phyloP scores from a whole-genome alignment of 1,140 invertebrate genomes.

The Polypedilum pembai region DNA sequence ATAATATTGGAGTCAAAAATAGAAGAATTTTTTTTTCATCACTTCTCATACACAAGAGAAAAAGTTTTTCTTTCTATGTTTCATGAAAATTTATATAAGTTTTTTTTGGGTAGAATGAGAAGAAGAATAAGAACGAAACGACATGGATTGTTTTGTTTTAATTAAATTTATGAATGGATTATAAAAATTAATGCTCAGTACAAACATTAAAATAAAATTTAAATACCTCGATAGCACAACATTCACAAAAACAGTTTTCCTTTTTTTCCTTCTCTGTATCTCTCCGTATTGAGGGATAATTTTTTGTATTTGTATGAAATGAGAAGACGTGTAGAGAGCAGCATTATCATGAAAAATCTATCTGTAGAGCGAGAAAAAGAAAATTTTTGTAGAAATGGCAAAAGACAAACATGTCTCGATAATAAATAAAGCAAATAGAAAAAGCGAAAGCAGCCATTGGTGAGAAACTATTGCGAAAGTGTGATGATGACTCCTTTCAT shows the following conservation, averaged over 20 bases:
- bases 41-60: no score
- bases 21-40: no score
- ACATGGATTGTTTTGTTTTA: slow-evolving; percentile 24
- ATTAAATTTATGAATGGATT: slow-evolving; percentile 29
- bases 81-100: no score
- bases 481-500: slow-evolving; percentile 4
- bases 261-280: not conserved
- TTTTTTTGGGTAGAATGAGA: not conserved
- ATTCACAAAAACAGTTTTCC: not conserved
- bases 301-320: not conserved
- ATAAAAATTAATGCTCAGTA: slow-evolving; percentile 28
- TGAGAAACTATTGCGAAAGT: not conserved
- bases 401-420: slow-evolving; percentile 25
- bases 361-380: not conserved
- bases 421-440: slow-evolving; percentile 24
- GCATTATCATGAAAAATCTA: not conserved
- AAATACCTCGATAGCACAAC: slow-evolving; percentile 13
- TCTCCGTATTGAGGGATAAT: not conserved
- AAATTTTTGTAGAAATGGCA: not conserved
- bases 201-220: slow-evolving; percentile 29
- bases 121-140: slow-evolving; percentile 8
- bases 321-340: not conserved
- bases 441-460: not conserved
- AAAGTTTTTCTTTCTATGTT: no score
- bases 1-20: not conserved